Evolutionary conservation across 2,113 vertebrate genomes (phyloP).

Genomic region (Jacana jacana): DNA sequence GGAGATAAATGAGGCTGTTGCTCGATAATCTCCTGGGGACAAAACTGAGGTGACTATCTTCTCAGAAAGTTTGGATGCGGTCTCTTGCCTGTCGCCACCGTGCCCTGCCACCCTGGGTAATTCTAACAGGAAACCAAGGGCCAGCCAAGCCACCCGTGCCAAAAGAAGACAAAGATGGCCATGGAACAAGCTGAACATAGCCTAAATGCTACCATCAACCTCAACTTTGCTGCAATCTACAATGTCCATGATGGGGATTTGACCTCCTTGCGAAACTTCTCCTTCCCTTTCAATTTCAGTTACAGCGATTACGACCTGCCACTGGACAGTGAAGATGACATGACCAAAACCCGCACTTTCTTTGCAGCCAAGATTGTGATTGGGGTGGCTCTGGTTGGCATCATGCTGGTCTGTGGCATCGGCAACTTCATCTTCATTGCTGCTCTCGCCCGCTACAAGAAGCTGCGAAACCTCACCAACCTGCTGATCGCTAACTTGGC

Average conservation of each 20-base stretch:
- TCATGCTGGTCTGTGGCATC: slow-evolving; percentile 92
- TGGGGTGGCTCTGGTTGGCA: slow-evolving; percentile 83
- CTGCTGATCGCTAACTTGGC: slow-evolving; percentile 95
- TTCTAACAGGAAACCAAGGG: background rate
- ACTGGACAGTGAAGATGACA: slow-evolving; percentile 84
- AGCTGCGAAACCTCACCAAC: slow-evolving; percentile 94
- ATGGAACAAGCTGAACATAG: slow-evolving; percentile 59
- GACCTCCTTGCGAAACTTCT: slow-evolving; percentile 48
- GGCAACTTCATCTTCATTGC: slow-evolving; percentile 92
- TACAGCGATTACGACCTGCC: slow-evolving; percentile 87
- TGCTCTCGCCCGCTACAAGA: slow-evolving; percentile 88
- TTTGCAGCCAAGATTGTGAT: slow-evolving; percentile 90
- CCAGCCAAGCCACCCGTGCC: background rate
- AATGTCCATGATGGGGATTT: slow-evolving; percentile 38
- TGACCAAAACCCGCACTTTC: slow-evolving; percentile 90
- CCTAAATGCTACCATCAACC: background rate
- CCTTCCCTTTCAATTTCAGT: slow-evolving; percentile 75
- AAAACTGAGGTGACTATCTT: background rate
- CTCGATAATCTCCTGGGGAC: background rate
- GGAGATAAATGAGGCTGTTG: background rate
- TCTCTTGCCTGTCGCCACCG: accelerated
- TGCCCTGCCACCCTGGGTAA: background rate
- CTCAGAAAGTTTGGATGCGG: background rate
- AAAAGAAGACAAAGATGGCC: background rate
- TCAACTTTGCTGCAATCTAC: slow-evolving; percentile 68